phyloP scores from a whole-genome alignment of 1,140 invertebrate species.

The Eumaeus atala region DNA sequence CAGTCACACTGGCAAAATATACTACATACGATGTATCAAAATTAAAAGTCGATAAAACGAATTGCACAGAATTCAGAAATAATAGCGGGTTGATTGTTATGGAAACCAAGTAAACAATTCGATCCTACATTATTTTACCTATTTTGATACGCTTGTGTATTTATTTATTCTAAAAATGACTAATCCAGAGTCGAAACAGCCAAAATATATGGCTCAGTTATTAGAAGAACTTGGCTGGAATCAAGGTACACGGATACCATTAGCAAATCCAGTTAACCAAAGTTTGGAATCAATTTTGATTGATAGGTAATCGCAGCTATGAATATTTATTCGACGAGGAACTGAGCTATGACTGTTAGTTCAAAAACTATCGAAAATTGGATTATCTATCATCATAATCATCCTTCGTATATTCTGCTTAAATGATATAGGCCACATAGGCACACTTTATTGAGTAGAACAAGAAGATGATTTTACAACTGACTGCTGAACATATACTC shows the following conservation, averaged over 20 bases:
- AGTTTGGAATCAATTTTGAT: conserved; percentile 73
- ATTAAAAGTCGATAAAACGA: no score
- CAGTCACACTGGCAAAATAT: no score
- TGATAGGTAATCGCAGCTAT: conserved; percentile 36
- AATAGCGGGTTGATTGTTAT: conserved; percentile 11
- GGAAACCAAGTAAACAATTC: conserved; percentile 11
- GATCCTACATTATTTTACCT: not conserved
- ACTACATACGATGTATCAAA: no score
- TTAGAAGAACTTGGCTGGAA: conserved; percentile 81
- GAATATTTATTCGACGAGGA: not conserved
- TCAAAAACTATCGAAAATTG: no score
- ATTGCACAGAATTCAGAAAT: not conserved
- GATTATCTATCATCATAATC: no score
- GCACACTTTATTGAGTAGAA: no score
- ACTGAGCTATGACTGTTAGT: no score
- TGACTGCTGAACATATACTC: no score
- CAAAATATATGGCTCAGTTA: conserved; percentile 75
- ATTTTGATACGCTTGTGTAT: not conserved
- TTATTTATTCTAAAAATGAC: conserved; percentile 33
- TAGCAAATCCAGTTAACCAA: conserved; percentile 82
- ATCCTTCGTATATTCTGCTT: no score
- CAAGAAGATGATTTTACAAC: no score
- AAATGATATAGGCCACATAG: no score
- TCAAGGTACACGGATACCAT: conserved; percentile 81
- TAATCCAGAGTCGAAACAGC: conserved; percentile 30